Base-by-base conservation (phyloP, 2,888 invertebrate species). In the Philereme vetulata region DNA sequence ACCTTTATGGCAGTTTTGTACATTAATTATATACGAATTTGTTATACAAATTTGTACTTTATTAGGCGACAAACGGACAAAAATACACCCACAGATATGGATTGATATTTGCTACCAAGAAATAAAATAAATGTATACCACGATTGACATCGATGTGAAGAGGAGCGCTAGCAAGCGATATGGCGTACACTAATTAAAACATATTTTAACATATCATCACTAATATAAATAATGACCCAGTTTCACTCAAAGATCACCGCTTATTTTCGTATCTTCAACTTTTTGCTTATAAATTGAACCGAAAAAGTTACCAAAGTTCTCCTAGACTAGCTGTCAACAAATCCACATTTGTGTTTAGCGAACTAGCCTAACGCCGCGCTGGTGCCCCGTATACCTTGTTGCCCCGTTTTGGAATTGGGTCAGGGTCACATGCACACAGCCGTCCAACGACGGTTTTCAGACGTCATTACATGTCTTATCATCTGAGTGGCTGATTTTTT, bases 351-450 rank as follows among this genome's bases (percentile, higher is more conserved):
- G 61, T 58, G 42, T 44, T 45, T 43, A 57, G 49, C 50, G 55
- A 56, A 51, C 56, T 49, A 51, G 46, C 61, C 51, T 61, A 65
- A 64, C 56, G 59, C 56, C 44, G 51, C 60, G 50, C 56, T 62
- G 11, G 47, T 43, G 33, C 42, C 36, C 36, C 38, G 42, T 46
- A 42, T 50, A 51, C 48, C 40, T 47, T 34, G 76, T 69, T 75
- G 81, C 78, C 77, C 82, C 68, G 81, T 79, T 82, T 82, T 59
- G 70, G 75, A 86, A 83, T 80, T 87, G 74, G 90, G 90, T 90
- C 90, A 88, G 74, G 90, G 90, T 90, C 90, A 88, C 56, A 65
- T 66, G 67, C 60, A 60, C 40, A n/a, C 40, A 40, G n/a, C 11
- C 34, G 40, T 5, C 71, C 67, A 75, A 69, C n/a, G 44, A 35